phyloP scores from a whole-genome alignment of 2,888 invertebrate genomes.

The Galerucella nymphaeae region DNA sequence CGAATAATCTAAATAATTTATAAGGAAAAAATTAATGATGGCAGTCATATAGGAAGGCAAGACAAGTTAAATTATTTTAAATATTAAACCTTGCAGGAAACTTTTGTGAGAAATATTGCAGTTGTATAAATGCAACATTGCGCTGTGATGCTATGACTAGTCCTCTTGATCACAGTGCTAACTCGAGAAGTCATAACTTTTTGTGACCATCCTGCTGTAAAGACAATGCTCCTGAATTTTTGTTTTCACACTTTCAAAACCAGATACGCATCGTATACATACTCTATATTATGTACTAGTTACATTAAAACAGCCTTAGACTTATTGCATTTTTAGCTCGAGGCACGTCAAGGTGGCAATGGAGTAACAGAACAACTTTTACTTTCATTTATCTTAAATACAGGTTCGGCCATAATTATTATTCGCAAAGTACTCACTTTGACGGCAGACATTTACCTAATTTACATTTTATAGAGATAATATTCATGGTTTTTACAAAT shows the following conservation, averaged over 20 bases:
- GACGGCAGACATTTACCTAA: slow-evolving; percentile 25
- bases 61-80: too few relatives aligned
- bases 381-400: slow-evolving; percentile 47
- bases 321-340: slow-evolving; percentile 33
- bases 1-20: too few relatives aligned
- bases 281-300: not conserved
- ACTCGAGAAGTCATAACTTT: too few relatives aligned
- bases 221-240: too few relatives aligned
- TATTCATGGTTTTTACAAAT: slow-evolving; percentile 12
- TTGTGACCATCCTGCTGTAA: too few relatives aligned
- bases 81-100: too few relatives aligned
- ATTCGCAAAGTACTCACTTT: slow-evolving; percentile 16
- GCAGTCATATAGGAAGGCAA: too few relatives aligned
- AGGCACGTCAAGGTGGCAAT: slow-evolving; percentile 45
- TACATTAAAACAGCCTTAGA: not conserved
- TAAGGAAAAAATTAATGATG: too few relatives aligned
- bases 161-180: too few relatives aligned
- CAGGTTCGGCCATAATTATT: slow-evolving; percentile 37
- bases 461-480: slow-evolving; percentile 24
- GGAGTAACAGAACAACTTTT: slow-evolving; percentile 53
- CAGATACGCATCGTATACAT: not conserved
- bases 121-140: too few relatives aligned
- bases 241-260: not conserved
- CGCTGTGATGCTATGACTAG: too few relatives aligned
- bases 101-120: too few relatives aligned